phyloP scores from a whole-genome alignment of 2,113 vertebrate genomes.

The Cinclus cinclus region DNA sequence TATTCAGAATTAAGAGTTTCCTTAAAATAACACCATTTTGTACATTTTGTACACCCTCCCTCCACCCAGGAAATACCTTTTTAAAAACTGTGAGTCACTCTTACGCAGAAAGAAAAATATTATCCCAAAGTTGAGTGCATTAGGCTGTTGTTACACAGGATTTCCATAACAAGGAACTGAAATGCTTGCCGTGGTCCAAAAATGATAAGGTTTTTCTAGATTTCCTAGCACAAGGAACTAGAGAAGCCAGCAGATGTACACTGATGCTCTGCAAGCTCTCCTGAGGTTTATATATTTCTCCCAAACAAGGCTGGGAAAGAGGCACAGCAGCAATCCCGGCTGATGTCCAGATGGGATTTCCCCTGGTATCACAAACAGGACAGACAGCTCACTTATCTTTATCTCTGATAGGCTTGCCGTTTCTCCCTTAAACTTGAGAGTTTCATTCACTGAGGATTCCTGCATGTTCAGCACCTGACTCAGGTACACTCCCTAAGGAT shows the following conservation, averaged over 20 bases:
- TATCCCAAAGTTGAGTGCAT: not conserved
- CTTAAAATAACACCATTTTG: not conserved
- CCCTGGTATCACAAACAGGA: not conserved
- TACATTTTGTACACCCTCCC: not conserved
- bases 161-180: conserved; percentile 44
- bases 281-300: conserved; percentile 37
- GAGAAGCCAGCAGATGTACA: conserved; percentile 16
- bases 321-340: not conserved
- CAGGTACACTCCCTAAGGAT: conserved; percentile 26
- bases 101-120: not conserved
- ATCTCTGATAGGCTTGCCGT: conserved; percentile 19
- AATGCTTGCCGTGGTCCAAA: not conserved
- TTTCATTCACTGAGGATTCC: conserved; percentile 21
- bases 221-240: conserved; percentile 23
- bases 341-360: conserved; percentile 26
- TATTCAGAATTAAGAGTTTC: not conserved
- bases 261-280: conserved; percentile 8
- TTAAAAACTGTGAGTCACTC: not conserved
- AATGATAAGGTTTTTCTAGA: conserved; percentile 37
- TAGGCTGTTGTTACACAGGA: conserved; percentile 23
- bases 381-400: conserved; percentile 42
- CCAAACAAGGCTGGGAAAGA: conserved; percentile 52
- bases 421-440: conserved; percentile 30
- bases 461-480: not conserved
- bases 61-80: not conserved